Conservation (phyloP, 2,888 invertebrate genomes). For the Cloeon dipterum region DNA sequence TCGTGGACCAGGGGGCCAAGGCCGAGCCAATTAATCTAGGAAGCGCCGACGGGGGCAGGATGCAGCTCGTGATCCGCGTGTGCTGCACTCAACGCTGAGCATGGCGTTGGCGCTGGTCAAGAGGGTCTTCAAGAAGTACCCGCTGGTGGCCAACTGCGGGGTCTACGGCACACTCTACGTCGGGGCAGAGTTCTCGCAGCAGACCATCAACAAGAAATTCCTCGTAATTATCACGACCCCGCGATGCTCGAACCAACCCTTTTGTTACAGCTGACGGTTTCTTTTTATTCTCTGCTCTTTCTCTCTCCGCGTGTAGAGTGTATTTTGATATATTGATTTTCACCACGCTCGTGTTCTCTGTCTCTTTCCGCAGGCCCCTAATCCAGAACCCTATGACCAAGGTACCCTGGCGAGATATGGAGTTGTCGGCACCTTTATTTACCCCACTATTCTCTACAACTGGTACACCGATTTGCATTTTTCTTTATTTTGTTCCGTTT, state of each 20-base stretch:
- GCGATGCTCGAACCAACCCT: too few relatives aligned
- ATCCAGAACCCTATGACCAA: slow-evolving; percentile 18
- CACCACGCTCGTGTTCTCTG: not conserved
- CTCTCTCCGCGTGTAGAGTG: too few relatives aligned
- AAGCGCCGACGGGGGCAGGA: too few relatives aligned
- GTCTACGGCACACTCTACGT: slow-evolving; percentile 57
- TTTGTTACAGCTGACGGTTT: too few relatives aligned
- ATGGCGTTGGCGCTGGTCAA: slow-evolving; percentile 9
- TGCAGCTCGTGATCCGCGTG: too few relatives aligned
- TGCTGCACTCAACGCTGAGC: too few relatives aligned
- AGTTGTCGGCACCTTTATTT: slow-evolving; percentile 31
- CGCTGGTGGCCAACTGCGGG: slow-evolving; percentile 25
- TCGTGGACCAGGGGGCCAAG: too few relatives aligned
- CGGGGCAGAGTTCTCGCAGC: slow-evolving; percentile 59
- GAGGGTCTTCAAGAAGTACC: slow-evolving; percentile 20
- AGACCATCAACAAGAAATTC: slow-evolving; percentile 39
- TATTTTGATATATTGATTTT: not conserved
- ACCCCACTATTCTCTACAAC: slow-evolving; percentile 32
- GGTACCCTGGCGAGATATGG: slow-evolving; percentile 30
- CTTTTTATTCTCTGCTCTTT: too few relatives aligned
- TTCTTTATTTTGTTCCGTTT: not conserved
- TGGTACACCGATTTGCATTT: slow-evolving; percentile 23
- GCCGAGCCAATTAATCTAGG: too few relatives aligned
- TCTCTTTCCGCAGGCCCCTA: not conserved
- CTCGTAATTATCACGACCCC: slow-evolving; percentile 32